A percentile compares a stretch with the other conserved stretches of the same genome.
Evolutionary conservation across 2,888 invertebrate species (phyloP).

Genomic region (Theretra japonica): DNA sequence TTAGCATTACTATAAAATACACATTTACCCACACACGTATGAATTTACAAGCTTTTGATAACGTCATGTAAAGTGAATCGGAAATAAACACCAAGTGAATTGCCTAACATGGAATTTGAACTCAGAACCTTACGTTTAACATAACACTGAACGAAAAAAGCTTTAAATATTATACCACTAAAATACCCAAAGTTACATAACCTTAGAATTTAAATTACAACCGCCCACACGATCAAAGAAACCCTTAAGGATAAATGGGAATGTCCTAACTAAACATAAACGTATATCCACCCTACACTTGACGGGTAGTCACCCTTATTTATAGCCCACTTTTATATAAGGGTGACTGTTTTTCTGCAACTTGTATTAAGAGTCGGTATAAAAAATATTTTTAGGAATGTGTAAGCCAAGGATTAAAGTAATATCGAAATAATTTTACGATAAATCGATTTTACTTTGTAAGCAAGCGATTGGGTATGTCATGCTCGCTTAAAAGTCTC

Average conservation of each 20-base stretch:
- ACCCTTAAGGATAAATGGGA: neutral
- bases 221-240: neutral
- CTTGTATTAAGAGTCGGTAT: conserved; percentile 24
- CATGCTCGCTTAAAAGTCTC: no score
- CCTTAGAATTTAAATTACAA: no score
- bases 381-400: conserved; percentile 28
- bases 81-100: no score
- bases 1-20: no score
- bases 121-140: no score
- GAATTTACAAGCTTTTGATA: no score
- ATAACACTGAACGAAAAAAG: no score
- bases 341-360: conserved; percentile 32
- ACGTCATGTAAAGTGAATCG: no score
- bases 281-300: conserved; percentile 37
- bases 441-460: no score
- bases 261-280: conserved; percentile 27
- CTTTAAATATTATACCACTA: neutral
- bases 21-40: no score
- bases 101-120: no score
- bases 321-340: conserved; percentile 48
- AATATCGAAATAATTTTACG: neutral
- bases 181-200: neutral
- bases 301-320: conserved; percentile 54
- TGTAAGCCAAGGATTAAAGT: conserved; percentile 6
- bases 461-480: no score